Percentiles rank a stretch among this genome's conserved stretches.
Evolutionary conservation across 2,113 vertebrate genomes (phyloP).

Genomic region (Dipodomys merriami): DNA sequence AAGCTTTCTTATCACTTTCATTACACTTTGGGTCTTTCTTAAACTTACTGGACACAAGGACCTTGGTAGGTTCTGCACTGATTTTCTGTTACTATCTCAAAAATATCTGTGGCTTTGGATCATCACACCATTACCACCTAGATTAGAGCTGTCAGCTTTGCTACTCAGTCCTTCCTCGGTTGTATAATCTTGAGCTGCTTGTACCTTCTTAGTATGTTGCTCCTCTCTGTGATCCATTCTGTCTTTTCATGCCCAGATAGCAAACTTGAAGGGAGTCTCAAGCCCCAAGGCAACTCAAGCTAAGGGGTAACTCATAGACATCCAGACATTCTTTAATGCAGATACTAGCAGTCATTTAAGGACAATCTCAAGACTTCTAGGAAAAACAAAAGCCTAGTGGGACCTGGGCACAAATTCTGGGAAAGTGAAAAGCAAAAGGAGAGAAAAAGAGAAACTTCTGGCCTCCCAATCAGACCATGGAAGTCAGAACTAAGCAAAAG

Average conservation of each 20-base stretch:
- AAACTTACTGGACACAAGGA: too few relatives aligned
- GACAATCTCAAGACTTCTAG: background rate
- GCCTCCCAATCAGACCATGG: too few relatives aligned
- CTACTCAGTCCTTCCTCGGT: background rate
- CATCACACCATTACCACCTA: background rate
- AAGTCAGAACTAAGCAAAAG: too few relatives aligned
- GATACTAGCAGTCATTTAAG: background rate
- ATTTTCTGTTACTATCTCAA: background rate
- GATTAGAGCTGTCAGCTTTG: background rate
- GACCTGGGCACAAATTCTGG: background rate
- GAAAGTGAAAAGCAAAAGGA: conserved; percentile 1
- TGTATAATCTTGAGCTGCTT: background rate
- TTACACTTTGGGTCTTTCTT: too few relatives aligned
- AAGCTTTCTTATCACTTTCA: too few relatives aligned
- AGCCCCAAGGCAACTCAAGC: too few relatives aligned
- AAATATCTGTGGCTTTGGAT: background rate
- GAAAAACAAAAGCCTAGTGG: background rate
- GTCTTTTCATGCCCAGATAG: background rate
- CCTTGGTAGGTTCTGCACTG: too few relatives aligned
- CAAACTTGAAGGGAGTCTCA: background rate
- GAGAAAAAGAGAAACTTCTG: too few relatives aligned
- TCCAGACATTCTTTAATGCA: background rate
- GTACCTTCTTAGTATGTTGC: background rate
- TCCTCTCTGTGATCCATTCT: background rate
- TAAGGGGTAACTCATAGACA: background rate